Conservation (phyloP, 2,888 invertebrate genomes). For the Trissolcus japonicus region DNA sequence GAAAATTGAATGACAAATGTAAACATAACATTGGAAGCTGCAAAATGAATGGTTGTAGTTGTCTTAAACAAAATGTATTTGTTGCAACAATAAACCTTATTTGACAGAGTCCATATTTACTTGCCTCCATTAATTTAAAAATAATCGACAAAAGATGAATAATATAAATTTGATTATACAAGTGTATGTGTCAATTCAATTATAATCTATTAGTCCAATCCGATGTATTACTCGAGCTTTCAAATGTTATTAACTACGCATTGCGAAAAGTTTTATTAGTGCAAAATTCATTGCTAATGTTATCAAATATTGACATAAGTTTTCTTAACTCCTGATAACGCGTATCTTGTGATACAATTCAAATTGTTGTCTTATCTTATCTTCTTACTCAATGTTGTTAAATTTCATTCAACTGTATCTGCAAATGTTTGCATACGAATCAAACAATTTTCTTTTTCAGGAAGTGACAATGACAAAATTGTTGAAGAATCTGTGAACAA, state of each 20-base stretch:
- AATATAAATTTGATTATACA: neutral
- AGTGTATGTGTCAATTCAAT: neutral
- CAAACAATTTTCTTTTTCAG: constrained; percentile 16
- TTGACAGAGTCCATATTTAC: neutral
- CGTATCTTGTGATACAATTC: constrained; percentile 5
- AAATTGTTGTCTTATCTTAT: constrained; percentile 1
- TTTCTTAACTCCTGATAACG: constrained; percentile 9
- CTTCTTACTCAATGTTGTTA: neutral
- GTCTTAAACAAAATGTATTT: neutral
- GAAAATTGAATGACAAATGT: neutral
- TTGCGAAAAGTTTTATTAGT: neutral
- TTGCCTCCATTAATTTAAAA: neutral
- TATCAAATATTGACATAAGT: constrained; percentile 4
- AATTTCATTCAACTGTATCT: neutral
- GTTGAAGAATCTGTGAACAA: constrained; percentile 26
- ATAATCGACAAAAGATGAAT: neutral
- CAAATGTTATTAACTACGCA: constrained; percentile 1
- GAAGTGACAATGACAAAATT: constrained; percentile 13
- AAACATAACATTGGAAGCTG: neutral
- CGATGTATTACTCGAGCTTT: neutral
- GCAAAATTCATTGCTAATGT: constrained; percentile 1
- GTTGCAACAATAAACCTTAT: too few relatives aligned
- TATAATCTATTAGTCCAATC: too few relatives aligned
- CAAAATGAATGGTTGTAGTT: neutral
- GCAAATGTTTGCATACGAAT: neutral